Evolutionary conservation across 2,797 vertebrate species (phyloP).

Genomic region (Meda fulgida): DNA sequence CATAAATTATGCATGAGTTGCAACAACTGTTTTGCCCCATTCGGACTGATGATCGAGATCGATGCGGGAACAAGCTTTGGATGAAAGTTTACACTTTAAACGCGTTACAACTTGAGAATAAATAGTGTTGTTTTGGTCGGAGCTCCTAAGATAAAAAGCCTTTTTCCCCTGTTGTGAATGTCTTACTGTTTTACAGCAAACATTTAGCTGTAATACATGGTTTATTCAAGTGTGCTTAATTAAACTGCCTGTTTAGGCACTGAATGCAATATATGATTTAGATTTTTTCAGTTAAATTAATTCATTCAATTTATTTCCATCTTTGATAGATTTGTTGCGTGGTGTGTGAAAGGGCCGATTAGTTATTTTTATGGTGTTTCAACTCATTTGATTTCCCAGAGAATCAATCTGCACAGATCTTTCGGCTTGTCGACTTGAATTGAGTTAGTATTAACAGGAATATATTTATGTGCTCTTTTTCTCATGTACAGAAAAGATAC

Average conservation of each 20-base stretch:
- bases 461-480: no score
- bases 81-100: conserved; percentile 52
- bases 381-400: no score
- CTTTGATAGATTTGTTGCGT: background rate
- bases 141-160: no score
- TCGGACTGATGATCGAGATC: conserved; percentile 60
- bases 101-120: conserved; percentile 34
- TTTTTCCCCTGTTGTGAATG: background rate
- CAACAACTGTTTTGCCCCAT: conserved; percentile 62
- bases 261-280: background rate
- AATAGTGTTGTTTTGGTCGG: conserved; percentile 43
- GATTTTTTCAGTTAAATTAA: background rate
- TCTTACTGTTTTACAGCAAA: background rate
- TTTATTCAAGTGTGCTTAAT: background rate
- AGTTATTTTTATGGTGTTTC: no score
- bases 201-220: background rate
- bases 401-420: no score
- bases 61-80: conserved; percentile 43
- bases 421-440: no score
- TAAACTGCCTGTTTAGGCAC: background rate
- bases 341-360: background rate
- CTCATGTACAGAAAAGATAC: no score
- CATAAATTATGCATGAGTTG: conserved; percentile 71
- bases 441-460: no score
- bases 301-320: background rate